Evolutionary conservation across 2,888 invertebrate genomes (phyloP), one percentile per base, ranked within the genome.

Genomic region (Clepsis dumicolana): DNA sequence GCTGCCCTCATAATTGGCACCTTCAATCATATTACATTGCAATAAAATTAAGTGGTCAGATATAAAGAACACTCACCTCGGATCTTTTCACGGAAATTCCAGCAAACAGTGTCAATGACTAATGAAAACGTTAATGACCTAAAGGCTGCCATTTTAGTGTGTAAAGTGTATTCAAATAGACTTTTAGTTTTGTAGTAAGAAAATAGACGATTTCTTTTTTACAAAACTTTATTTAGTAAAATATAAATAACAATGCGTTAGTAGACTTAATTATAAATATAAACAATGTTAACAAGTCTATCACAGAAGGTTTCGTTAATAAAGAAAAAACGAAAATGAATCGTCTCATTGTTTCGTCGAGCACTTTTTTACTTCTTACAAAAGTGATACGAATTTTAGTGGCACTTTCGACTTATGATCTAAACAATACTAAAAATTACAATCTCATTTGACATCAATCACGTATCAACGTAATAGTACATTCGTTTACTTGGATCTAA

Each of bases 401-500:
- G 86, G 88, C 87, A 89, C 88, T 87, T 88, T 88, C 81, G 85
- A 80, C 75, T 78, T 82, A 74, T 18, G 50, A 35, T 56, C 64
- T 56, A 69, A 57, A 64, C 50, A 72, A 71, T 73, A n/a, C n/a
- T n/a, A n/a, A n/a, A n/a, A n/a, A n/a, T n/a, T n/a, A n/a, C n/a
- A n/a, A n/a, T n/a, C n/a, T n/a, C n/a, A n/a, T n/a, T n/a, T n/a
- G n/a, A n/a, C n/a, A n/a, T 70, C 68, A 59, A 25, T 82, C 80
- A 79, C 21, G 79, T 75, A 73, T 93, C 93, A 18, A 93, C 91
- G 71, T 92, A 94, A 75, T 91, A 94, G 77, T 94, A 94, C 89
- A 91, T 91, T 73, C 94, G 83, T 82, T 94, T 93, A 72, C 94
- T 93, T 29, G 94, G 94, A 75, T 94, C 93, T 77, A 92, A 77